Base-by-base conservation (phyloP, 1,140 invertebrate genomes). In the Tachypleus tridentatus region DNA sequence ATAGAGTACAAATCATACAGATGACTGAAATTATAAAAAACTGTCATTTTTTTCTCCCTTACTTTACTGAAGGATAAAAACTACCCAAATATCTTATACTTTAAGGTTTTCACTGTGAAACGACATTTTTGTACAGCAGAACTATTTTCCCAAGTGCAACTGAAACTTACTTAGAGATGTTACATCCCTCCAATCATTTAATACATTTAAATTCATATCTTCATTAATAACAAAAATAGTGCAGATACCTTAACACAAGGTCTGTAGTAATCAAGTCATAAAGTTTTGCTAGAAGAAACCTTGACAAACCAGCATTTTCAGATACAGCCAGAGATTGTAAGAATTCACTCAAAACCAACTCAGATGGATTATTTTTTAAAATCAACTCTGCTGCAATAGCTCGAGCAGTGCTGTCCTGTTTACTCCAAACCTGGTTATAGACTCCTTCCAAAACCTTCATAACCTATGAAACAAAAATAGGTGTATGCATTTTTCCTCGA, bases 311-410 rank as follows among this genome's bases (percentile, higher is more conserved):
- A 62, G 58, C 54, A 56, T 67, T 67, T 9, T 60, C 60, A 63
- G 69, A 70, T 56, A 66, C n/a, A n/a, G 56, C 48, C 51, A 69
- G 10, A 66, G 65, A n/a, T 52, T 52, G 49, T 11, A 53, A 10
- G 49, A 60, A 11, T 10, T 49, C 50, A 47, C 64, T 56, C n/a
- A 68, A 51, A 71, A 54, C 29, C 29, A 29, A 29, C 29, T 29
- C 51, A 60, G 67, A 58, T 51, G 53, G 58, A 57, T 64, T 60
- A 64, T 78, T 73, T 61, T 83, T 79, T 1, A 91, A 75, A n/a
- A 91, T 75, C 7, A 91, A 79, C 71, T 91, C 86, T 7, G 86
- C 73, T 0, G 88, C 86, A 56, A 90, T 67, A 1, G 85, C 85
- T 69, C 88, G 77, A 0, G 84, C 80, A 49, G 85, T 88, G 10